phyloP scores from a whole-genome alignment of 2,888 invertebrate species.

The Marasmarcha lunaedactyla region DNA sequence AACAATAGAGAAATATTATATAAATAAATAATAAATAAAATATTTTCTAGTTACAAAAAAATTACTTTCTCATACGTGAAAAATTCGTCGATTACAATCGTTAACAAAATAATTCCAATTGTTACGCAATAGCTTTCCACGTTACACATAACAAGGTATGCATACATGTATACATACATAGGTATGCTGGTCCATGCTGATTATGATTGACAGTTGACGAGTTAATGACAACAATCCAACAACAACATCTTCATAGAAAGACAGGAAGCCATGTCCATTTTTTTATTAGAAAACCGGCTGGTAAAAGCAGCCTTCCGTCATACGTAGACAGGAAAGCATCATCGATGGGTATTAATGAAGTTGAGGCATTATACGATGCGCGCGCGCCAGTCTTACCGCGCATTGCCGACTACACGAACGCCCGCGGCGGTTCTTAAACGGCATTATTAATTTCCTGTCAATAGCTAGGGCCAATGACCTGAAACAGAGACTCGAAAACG shows the following conservation, averaged over 20 bases:
- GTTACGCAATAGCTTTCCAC: too few relatives aligned
- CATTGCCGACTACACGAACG: conserved; percentile 35
- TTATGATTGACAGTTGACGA: conserved; percentile 12
- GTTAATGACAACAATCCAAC: conserved; percentile 10
- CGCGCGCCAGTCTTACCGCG: conserved; percentile 51
- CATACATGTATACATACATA: too few relatives aligned
- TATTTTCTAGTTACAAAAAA: too few relatives aligned
- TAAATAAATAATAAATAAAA: too few relatives aligned
- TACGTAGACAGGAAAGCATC: conserved; percentile 57
- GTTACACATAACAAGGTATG: too few relatives aligned
- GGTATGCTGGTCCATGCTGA: too few relatives aligned
- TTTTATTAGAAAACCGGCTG: conserved; percentile 63
- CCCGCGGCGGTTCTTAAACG: conserved; percentile 27
- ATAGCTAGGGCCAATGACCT: conserved; percentile 39
- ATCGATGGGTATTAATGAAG: conserved; percentile 59
- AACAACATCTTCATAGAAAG: conserved; percentile 1
- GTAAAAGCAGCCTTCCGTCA: conserved; percentile 66
- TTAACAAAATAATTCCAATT: too few relatives aligned
- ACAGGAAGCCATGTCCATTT: conserved; percentile 32
- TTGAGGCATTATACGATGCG: conserved; percentile 36
- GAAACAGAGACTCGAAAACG: conserved; percentile 20
- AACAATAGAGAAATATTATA: too few relatives aligned
- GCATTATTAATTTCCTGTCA: conserved; percentile 26
- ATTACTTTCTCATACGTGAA: too few relatives aligned
- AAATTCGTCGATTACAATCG: too few relatives aligned